These are phyloP conservation scores for Drosophila diplacantha DNA, from an alignment of 2,888 invertebrate species.

Conservation along the genomic window DNA sequence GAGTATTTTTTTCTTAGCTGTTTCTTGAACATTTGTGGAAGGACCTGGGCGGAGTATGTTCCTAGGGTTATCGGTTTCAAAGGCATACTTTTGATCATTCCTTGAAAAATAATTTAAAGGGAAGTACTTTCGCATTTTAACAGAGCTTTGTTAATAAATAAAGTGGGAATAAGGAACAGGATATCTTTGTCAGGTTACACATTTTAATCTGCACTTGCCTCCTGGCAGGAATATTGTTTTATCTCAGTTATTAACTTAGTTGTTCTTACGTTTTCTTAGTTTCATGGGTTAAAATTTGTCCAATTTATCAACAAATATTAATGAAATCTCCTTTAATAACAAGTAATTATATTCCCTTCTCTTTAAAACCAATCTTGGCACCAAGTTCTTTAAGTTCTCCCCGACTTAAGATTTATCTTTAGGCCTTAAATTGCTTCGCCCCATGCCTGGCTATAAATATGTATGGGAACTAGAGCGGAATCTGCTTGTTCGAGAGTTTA, in stretches of 20 bases:
- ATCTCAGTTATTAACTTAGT: neutral
- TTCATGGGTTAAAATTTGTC: neutral
- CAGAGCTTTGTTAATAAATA: neutral
- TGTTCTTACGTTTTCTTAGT: neutral
- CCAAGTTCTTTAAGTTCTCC: neutral
- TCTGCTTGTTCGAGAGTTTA: constrained; percentile 34
- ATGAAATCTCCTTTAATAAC: neutral
- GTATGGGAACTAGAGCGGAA: constrained; percentile 17
- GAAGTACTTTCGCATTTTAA: neutral
- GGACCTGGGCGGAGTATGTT: neutral
- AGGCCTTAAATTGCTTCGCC: constrained; percentile 2
- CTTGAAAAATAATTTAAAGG: neutral
- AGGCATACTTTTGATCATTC: neutral
- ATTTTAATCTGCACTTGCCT: too few relatives aligned
- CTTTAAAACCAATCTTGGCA: neutral
- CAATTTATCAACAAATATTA: neutral
- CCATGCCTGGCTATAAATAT: constrained; percentile 25
- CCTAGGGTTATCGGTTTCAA: constrained; percentile 4
- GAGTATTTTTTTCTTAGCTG: neutral
- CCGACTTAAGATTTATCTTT: constrained; percentile 3
- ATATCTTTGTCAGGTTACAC: neutral
- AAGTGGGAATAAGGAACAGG: neutral
- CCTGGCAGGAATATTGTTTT: neutral
- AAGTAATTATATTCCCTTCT: neutral
- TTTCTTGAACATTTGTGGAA: neutral